phyloP scores from a whole-genome alignment of 2,888 invertebrate species.

The Eristalis tenax region DNA sequence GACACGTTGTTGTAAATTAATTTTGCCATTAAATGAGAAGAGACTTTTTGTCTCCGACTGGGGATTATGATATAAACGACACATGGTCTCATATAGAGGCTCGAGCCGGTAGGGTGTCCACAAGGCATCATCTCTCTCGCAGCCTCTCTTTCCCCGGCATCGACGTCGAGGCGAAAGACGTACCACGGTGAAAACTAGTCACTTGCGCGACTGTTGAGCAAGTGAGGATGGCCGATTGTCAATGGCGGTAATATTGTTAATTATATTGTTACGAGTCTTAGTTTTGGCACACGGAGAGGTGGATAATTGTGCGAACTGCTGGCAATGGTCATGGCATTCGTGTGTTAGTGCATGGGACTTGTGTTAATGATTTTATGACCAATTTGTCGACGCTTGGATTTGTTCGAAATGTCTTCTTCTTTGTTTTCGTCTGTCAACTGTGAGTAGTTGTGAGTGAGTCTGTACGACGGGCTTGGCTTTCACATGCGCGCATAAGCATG shows the following conservation, averaged over 20 bases:
- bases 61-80: conserved; percentile 61
- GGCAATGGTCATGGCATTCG: conserved; percentile 26
- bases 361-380: conserved; percentile 66
- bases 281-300: conserved; percentile 36
- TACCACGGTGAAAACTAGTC: conserved; percentile 53
- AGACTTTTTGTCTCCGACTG: conserved; percentile 41
- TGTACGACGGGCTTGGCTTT: conserved; percentile 3
- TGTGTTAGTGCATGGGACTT: conserved; percentile 45
- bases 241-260: conserved; percentile 53
- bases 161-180: conserved; percentile 23
- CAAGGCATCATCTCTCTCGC: not conserved
- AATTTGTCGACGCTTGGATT: conserved; percentile 41
- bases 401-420: not conserved
- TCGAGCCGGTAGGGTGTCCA: not conserved
- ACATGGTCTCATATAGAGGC: conserved; percentile 12
- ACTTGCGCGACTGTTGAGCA: not conserved
- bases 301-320: conserved; percentile 60
- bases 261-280: conserved; percentile 56
- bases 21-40: conserved; percentile 63
- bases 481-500: conserved; percentile 6
- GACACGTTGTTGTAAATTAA: conserved; percentile 67
- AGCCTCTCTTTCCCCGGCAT: not conserved
- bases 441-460: not conserved
- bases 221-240: conserved; percentile 37
- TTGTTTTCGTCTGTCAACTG: not conserved